Percentiles rank a stretch among this genome's conserved stretches.
phyloP scores from a whole-genome alignment of 2,797 vertebrate species.

The Pipistrellus pygmaeus region DNA sequence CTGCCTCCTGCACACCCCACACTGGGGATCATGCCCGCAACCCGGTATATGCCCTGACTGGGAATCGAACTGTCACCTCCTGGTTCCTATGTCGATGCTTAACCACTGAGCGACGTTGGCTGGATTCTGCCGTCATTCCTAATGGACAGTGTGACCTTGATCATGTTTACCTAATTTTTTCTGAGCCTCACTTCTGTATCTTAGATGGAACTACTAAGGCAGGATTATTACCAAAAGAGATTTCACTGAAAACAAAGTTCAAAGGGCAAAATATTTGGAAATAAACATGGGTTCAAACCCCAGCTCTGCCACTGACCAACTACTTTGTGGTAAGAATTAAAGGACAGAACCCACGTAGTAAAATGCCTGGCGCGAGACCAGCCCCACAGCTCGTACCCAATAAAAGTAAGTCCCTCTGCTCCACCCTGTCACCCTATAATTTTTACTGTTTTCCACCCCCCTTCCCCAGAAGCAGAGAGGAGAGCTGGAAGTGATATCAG shows the following conservation, averaged over 20 bases:
- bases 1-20: too few species aligned
- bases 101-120: too few species aligned
- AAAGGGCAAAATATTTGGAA: constrained; percentile 39
- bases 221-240: constrained; percentile 47
- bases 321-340: constrained; percentile 31
- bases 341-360: background rate
- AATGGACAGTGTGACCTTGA: background rate
- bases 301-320: background rate
- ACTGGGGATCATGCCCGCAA: too few species aligned
- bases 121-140: constrained; percentile 39
- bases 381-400: background rate
- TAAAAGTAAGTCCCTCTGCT: background rate
- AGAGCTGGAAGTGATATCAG: constrained; percentile 47
- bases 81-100: too few species aligned
- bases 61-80: too few species aligned
- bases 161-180: constrained; percentile 38
- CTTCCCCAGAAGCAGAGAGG: constrained; percentile 35
- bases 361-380: background rate
- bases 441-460: constrained; percentile 15
- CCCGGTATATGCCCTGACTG: too few species aligned
- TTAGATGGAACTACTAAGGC: constrained; percentile 60
- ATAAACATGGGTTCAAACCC: constrained; percentile 10
- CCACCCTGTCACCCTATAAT: background rate
- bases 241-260: constrained; percentile 59
- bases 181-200: constrained; percentile 15